Evolutionary conservation across 2,113 vertebrate species (phyloP).

Genomic region (Corvus moneduloides): DNA sequence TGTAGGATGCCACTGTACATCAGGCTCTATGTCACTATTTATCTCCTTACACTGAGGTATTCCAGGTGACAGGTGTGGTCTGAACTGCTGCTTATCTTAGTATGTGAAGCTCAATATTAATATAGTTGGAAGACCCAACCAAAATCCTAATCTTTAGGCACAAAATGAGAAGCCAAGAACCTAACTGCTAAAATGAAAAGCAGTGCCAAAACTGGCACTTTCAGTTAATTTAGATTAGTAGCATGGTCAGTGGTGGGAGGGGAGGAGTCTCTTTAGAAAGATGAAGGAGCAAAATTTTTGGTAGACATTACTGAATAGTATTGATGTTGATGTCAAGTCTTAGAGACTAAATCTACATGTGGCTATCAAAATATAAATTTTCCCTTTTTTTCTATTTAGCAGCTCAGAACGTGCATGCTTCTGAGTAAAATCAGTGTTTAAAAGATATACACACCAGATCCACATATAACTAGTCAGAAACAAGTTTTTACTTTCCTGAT

Average conservation of each 20-base stretch:
- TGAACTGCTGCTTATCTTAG: neutral
- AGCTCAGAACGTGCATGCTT: neutral
- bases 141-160: neutral
- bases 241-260: neutral
- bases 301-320: neutral
- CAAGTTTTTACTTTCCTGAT: neutral
- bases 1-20: neutral
- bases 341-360: neutral
- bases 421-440: neutral
- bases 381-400: neutral
- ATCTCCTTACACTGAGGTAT: neutral
- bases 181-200: neutral
- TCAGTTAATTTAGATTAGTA: neutral
- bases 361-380: neutral
- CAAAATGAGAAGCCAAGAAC: neutral
- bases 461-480: neutral
- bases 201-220: neutral
- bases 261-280: neutral
- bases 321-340: neutral
- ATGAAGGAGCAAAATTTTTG: neutral
- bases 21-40: neutral
- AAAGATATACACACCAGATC: neutral
- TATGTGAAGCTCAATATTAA: neutral
- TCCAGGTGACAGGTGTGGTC: neutral
- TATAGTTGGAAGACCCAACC: neutral